Base-by-base conservation (phyloP, 2,797 vertebrate species). In the Sebastes taczanowskii region DNA sequence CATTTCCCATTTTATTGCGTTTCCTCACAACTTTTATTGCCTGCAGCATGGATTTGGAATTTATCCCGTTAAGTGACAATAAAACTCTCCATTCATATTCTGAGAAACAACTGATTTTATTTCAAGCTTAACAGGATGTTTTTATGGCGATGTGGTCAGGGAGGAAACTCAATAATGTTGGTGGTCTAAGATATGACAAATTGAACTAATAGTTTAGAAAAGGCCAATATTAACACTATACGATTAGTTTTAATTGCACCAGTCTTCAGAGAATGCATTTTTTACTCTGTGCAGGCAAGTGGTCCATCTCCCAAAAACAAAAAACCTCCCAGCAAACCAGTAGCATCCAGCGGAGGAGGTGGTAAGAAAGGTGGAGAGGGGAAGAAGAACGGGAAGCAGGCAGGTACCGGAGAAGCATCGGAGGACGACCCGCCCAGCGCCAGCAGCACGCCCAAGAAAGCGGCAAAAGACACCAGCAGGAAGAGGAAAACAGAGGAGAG, bases 281-380 rank as follows among this genome's bases (percentile, higher is more conserved):
- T 83, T 78, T 71, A 23, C 65, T 78, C 85, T 20, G 86, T 91
- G 55, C 90, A 99, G 98, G 99, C 99, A 90, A 99, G 98, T 61
- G 97, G 97, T 87, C 97, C 98, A 63, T 96, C 96, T 69, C 94
- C 97, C 78, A 99, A 98, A 96, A 95, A 90, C 83, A 99, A 98
- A 95, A 99, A 98, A 90, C 91, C 97, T 90, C 97, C 94, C 69
- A 94, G 94, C 86, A 98, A 97, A 96, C 89, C 90, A 46, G 82
- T 82, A 81, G 86, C 92, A 77, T 80, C 92, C n/a, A 83, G 80
- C 2, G 94, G 77, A 63, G 91, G 81, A 58, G 64, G 95, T 35
- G 93, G 92, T 70, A 99, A 97, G 91, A 99, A 98, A 91, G 85
- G 78, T 0, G 91, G 79, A 14, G 97, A 98, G 70, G 91, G 92